Evolutionary conservation across 1,140 invertebrate species (phyloP), one percentile per base, ranked within the genome.

Genomic region (Drosophila willistoni): DNA sequence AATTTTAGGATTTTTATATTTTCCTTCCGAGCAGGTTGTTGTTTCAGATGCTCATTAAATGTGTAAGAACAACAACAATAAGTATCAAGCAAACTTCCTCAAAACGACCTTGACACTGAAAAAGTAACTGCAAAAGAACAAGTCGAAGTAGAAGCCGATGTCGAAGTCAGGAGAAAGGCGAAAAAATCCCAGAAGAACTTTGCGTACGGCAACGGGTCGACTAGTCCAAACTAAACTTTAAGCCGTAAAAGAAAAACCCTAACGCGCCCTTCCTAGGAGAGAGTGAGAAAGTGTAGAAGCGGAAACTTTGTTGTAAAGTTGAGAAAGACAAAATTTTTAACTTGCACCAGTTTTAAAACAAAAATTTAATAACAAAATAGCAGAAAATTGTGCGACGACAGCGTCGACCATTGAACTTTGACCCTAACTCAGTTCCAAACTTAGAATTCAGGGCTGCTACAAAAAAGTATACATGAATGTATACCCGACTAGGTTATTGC

Each of bases 251-350:
- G 17, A 60, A 77, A 77, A 71, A 68, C 74, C 61, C 67, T 71
- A 64, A 62, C 68, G 65, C 66, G 34, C 66, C 47, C 44, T 3
- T n/a, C 55, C 3, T 25, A 10, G 36, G 7, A 19, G 61, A 9
- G 25, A 74, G 25, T 29, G n/a, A 41, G 71, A 59, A 9, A 9
- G 54, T 13, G 56, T 7, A 39, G 51, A 41, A 63, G 59, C 67
- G 62, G 56, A 77, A 77, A 77, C 73, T 77, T 77, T 77, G 73
- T 77, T 77, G 74, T 77, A 64, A 77, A 77, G 73, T 77, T 77
- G 41, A 74, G 55, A 60, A 62, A 62, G 77, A 71, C 59, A 65
- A 77, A 71, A 77, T 71, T 65, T 77, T 77, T 65, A 77, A 77
- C 74, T 77, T 77, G 66, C 68, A 68, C 74, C 74, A 77, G 74